Evolutionary conservation across 2,888 invertebrate species (phyloP).

Genomic region (Microctonus aethiopoides): DNA sequence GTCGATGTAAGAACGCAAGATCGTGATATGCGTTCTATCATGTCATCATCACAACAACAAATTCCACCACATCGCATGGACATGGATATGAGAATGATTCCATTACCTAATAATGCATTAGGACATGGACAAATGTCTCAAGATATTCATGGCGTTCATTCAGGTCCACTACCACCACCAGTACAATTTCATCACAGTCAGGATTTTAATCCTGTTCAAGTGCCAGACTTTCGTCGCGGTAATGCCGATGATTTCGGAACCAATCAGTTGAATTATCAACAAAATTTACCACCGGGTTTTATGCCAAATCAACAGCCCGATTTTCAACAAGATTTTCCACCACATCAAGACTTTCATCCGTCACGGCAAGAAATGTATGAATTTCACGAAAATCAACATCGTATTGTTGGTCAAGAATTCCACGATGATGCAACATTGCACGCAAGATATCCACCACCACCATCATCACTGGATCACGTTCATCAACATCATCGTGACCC

Average conservation of each 20-base stretch:
- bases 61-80: conserved; percentile 66
- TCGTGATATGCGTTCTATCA: conserved; percentile 56
- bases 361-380: conserved; percentile 43
- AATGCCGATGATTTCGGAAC: conserved; percentile 44
- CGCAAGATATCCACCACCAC: conserved; percentile 45
- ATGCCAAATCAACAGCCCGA: conserved; percentile 41
- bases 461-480: conserved; percentile 39
- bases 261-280: conserved; percentile 43
- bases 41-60: conserved; percentile 43
- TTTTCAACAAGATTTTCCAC: conserved; percentile 42
- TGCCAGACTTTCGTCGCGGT: conserved; percentile 49
- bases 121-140: conserved; percentile 47
- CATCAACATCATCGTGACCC: conserved; percentile 49
- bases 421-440: conserved; percentile 47
- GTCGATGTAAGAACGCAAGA: conserved; percentile 62
- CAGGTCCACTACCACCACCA: conserved; percentile 53
- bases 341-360: conserved; percentile 54
- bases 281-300: conserved; percentile 39
- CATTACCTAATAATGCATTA: conserved; percentile 51
- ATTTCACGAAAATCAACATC: conserved; percentile 48
- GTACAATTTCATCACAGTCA: conserved; percentile 53
- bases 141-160: conserved; percentile 45
- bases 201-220: conserved; percentile 43
- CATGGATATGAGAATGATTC: conserved; percentile 64
- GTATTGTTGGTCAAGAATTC: conserved; percentile 49